A percentile compares a stretch with the other conserved stretches of the same genome.
Conservation (phyloP, 1,140 invertebrate genomes). For the Rhyacophila brunnea region DNA sequence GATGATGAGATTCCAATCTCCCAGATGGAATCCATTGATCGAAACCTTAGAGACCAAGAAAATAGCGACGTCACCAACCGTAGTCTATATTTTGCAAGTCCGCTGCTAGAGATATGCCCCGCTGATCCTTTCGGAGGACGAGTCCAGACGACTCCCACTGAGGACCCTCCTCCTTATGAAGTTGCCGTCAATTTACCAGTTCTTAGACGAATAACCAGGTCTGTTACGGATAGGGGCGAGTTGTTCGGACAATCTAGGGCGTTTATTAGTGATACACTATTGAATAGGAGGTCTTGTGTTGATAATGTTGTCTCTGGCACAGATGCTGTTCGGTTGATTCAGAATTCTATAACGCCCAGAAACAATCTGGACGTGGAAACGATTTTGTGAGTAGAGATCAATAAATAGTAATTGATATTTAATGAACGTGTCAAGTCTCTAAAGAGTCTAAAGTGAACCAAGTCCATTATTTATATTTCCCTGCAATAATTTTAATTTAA, state of each 20-base stretch:
- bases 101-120: constrained; percentile 60
- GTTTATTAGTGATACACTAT: constrained; percentile 50
- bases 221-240: constrained; percentile 46
- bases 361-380: constrained; percentile 29
- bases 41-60: constrained; percentile 37
- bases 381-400: constrained; percentile 29
- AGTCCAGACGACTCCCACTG: constrained; percentile 52
- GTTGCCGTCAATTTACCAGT: constrained; percentile 55
- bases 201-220: constrained; percentile 53
- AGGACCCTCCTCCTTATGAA: constrained; percentile 53
- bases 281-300: constrained; percentile 52
- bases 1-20: constrained; percentile 16
- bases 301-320: constrained; percentile 38
- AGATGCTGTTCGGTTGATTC: constrained; percentile 27
- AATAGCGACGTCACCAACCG: constrained; percentile 42
- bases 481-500: no score
- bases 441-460: no score
- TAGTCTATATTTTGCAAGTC: constrained; percentile 59
- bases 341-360: constrained; percentile 12
- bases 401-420: no score
- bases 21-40: constrained; percentile 32
- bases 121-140: constrained; percentile 61
- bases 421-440: no score
- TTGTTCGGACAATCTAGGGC: constrained; percentile 38
- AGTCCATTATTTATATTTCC: no score